These are phyloP conservation scores for Neodiprion virginianus DNA, from an alignment of 1,140 invertebrate genomes.

Conservation along the genomic window DNA sequence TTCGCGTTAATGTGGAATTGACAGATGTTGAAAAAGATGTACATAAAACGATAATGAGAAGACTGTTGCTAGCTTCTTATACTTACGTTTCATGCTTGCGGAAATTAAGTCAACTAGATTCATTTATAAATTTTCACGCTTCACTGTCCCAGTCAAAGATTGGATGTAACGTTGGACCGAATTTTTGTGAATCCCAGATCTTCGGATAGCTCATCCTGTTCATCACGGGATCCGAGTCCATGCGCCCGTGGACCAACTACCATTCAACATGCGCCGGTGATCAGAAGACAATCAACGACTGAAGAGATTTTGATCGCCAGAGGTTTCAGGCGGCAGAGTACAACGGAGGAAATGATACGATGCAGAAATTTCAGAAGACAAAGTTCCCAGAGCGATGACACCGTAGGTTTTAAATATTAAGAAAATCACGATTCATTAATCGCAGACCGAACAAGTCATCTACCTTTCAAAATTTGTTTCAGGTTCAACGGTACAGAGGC, in stretches of 20 bases:
- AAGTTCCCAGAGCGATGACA: conserved; percentile 81
- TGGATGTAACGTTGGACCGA: not conserved
- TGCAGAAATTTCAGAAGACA: conserved; percentile 86
- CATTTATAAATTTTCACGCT: too few species aligned
- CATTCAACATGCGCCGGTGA: conserved; percentile 69
- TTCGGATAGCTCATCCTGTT: conserved; percentile 63
- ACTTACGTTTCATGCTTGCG: too few species aligned
- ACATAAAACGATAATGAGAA: too few species aligned
- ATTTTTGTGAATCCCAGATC: conserved; percentile 46
- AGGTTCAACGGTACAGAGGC: conserved; percentile 72
- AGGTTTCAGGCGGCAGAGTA: conserved; percentile 87
- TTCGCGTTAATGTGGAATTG: too few species aligned
- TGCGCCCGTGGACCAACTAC: conserved; percentile 64
- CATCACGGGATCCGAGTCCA: conserved; percentile 73
- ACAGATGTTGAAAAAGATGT: too few species aligned
- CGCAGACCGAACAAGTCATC: not conserved
- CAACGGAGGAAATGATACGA: conserved; percentile 90
- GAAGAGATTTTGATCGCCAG: conserved; percentile 90
- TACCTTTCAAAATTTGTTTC: conserved; percentile 28
- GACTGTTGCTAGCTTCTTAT: too few species aligned
- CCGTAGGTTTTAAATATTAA: conserved; percentile 58
- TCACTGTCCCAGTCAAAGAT: not conserved
- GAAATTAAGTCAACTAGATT: too few species aligned
- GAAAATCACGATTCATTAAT: not conserved
- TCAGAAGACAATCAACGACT: conserved; percentile 86